Evolutionary conservation across 2,888 invertebrate species (phyloP).

Genomic region (Sarcophaga variegata): DNA sequence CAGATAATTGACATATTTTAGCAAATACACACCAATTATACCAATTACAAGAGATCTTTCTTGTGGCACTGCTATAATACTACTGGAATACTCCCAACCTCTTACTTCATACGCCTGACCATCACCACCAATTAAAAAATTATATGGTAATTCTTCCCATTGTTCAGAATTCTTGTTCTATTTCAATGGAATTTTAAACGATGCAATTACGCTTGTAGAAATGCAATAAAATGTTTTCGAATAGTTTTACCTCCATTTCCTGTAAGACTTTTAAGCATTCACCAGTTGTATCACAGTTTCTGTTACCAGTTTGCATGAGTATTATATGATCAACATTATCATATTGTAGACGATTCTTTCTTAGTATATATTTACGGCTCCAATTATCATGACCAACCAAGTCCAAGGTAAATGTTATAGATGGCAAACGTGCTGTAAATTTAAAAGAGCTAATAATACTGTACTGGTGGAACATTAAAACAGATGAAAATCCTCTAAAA

Average conservation of each 20-base stretch:
- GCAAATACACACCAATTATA: constrained; percentile 81
- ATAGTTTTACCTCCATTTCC: constrained; percentile 81
- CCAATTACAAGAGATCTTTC: constrained; percentile 80
- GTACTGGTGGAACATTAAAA: not conserved
- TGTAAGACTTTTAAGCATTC: constrained; percentile 80
- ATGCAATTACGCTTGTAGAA: not conserved
- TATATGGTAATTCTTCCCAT: constrained; percentile 80
- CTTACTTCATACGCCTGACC: constrained; percentile 82
- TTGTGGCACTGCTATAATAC: constrained; percentile 73
- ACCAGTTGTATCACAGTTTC: constrained; percentile 77
- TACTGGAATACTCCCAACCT: constrained; percentile 82
- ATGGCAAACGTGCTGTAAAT: constrained; percentile 70
- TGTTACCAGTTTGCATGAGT: constrained; percentile 82
- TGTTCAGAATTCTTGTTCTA: constrained; percentile 1
- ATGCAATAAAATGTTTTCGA: not conserved
- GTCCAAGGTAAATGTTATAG: constrained; percentile 74
- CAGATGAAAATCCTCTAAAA: not conserved
- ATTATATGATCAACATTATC: constrained; percentile 79
- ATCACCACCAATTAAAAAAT: constrained; percentile 83
- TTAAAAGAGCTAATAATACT: not conserved
- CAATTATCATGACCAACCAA: constrained; percentile 77
- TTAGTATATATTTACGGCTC: constrained; percentile 71
- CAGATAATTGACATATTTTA: not conserved
- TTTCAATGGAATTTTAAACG: not conserved
- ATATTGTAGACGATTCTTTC: constrained; percentile 70